Percentiles rank a stretch among this genome's conserved stretches.
Evolutionary conservation across 2,113 vertebrate species (phyloP).

Genomic region (Sceloporus tristichus): DNA sequence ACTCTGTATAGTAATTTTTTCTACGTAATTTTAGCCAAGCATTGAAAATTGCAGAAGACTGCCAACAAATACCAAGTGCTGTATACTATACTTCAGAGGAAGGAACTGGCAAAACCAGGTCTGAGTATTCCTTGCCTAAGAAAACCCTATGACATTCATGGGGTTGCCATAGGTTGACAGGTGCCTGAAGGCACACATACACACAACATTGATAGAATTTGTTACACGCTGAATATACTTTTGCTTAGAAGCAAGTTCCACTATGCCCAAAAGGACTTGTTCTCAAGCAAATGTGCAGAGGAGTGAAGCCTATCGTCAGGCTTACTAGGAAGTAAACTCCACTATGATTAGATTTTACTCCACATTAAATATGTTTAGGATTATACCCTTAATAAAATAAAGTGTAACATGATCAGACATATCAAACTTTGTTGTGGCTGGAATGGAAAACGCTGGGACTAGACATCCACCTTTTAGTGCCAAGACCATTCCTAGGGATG

Average conservation of each 20-base stretch:
- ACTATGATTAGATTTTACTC: not conserved
- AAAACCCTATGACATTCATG: no score
- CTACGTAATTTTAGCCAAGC: not conserved
- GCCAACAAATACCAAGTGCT: no score
- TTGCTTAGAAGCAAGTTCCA: not conserved
- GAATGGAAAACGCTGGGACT: not conserved
- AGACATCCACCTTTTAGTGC: no score
- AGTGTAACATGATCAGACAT: slow-evolving; percentile 42
- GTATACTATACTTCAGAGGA: no score
- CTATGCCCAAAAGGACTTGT: not conserved
- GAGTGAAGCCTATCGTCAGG: not conserved
- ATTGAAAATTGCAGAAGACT: not conserved
- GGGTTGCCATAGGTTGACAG: no score
- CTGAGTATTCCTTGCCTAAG: no score
- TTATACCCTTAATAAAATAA: slow-evolving; percentile 35
- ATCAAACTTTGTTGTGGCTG: not conserved
- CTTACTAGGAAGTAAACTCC: not conserved
- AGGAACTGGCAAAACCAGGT: no score
- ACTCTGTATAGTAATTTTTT: no score
- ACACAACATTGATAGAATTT: no score
- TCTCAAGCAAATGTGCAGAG: not conserved
- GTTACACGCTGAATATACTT: no score
- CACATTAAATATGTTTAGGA: not conserved
- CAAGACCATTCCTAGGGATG: not conserved
- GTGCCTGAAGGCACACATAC: no score